A percentile compares a stretch with the other conserved stretches of the same genome.
phyloP scores from a whole-genome alignment of 1,140 invertebrate genomes.

The Trachymyrmex septentrionalis region DNA sequence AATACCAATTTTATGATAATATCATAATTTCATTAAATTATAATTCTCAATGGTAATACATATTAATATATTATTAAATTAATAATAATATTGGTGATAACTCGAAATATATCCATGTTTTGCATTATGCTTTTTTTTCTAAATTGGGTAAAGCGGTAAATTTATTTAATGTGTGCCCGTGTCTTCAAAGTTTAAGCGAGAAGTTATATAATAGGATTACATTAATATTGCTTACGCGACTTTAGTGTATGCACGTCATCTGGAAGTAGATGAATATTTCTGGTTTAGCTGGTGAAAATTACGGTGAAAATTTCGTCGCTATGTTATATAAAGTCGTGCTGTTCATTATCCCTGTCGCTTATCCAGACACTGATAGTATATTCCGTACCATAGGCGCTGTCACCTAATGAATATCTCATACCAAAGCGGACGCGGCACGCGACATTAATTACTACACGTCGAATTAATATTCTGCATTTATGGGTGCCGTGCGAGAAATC shows the following conservation, averaged over 20 bases:
- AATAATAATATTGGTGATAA: not conserved
- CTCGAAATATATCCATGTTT: not conserved
- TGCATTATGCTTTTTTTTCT: not conserved
- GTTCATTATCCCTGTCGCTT: constrained; percentile 61
- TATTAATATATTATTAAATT: constrained; percentile 18
- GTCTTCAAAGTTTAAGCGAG: not conserved
- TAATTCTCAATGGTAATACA: not conserved
- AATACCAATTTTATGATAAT: constrained; percentile 3
- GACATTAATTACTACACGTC: constrained; percentile 70
- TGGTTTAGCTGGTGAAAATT: constrained; percentile 55
- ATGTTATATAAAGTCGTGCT: constrained; percentile 31
- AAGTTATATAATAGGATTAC: not conserved
- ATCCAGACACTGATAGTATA: constrained; percentile 40
- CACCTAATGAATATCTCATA: constrained; percentile 48
- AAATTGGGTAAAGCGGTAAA: not conserved
- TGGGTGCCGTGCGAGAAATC: constrained; percentile 37
- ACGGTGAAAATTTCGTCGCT: constrained; percentile 23
- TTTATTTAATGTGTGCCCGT: not conserved
- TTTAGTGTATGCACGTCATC: not conserved
- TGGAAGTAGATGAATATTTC: constrained; percentile 16
- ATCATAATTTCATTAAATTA: not conserved
- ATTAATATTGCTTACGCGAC: not conserved
- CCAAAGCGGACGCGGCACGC: constrained; percentile 25
- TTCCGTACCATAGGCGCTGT: constrained; percentile 42
- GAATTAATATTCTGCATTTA: constrained; percentile 66